Conservation (phyloP, 2,888 invertebrate genomes). For the Caenorhabditis afra region DNA sequence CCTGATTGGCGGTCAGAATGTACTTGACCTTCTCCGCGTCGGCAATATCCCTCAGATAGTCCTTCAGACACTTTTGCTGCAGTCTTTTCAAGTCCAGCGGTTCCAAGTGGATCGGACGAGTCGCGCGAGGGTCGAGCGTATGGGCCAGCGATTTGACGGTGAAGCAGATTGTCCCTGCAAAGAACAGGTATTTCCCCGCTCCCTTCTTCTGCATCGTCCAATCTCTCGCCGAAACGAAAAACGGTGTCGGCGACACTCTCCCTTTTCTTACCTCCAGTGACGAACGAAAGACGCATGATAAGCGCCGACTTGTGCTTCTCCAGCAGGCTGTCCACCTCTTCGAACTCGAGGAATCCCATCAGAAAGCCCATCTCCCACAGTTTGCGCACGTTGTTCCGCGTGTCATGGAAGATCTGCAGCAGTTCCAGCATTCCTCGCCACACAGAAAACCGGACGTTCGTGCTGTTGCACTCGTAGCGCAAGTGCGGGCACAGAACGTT, state of each 20-base stretch:
- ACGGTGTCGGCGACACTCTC: constrained; percentile 32
- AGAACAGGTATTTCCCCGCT: background rate
- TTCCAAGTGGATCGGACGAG: constrained; percentile 77
- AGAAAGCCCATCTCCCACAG: constrained; percentile 73
- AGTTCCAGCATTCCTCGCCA: constrained; percentile 80
- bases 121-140: constrained; percentile 62
- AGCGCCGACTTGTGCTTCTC: constrained; percentile 70
- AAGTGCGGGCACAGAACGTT: constrained; percentile 80
- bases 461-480: constrained; percentile 75
- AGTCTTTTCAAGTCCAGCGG: constrained; percentile 79
- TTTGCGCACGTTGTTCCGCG: constrained; percentile 74
- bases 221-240: constrained; percentile 20
- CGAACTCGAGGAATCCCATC: constrained; percentile 73
- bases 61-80: constrained; percentile 78
- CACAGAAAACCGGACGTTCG: constrained; percentile 77
- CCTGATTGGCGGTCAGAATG: constrained; percentile 71
- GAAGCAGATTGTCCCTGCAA: constrained; percentile 74
- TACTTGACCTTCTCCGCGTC: constrained; percentile 79
- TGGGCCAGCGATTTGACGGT: constrained; percentile 75
- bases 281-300: constrained; percentile 73
- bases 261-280: constrained; percentile 69
- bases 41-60: constrained; percentile 79
- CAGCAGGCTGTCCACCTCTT: constrained; percentile 70
- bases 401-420: constrained; percentile 78
- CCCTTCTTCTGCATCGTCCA: background rate